Evolutionary conservation across 1,140 invertebrate species (phyloP), one percentile per base, ranked within the genome.

Genomic region (Drosophila bocqueti): DNA sequence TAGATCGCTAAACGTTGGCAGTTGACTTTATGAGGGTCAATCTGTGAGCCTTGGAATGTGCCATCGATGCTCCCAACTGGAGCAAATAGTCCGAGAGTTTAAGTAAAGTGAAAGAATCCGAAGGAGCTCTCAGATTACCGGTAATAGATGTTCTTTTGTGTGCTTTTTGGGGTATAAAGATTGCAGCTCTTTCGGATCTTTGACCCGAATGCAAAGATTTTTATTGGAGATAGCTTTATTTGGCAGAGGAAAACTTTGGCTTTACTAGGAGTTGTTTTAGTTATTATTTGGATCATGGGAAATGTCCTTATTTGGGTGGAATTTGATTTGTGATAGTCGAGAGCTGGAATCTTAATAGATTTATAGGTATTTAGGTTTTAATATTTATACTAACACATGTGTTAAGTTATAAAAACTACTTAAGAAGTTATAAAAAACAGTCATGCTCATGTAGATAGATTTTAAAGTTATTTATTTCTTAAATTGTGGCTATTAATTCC

Each of bases 1-100:
- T 74, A 66, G 65, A 87, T 87, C 77, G 81, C 82, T 64, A 78
- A 79, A 83, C 65, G 83, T 46, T 82, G 83, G 58, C 79, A 81
- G 77, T 84, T 87, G 83, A 84, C 84, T 87, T 89, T 78, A 87
- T 87, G 85, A 84, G 83, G 83, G 83, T 89, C 83, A 87, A 86
- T 86, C 83, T 77, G 26, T 42, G 24, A 54, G 40, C 46, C n/a
- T 34, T 36, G 55, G 61, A 75, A 75, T 75, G 69, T 74, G 69
- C 42, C 36, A 74, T 63, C 49, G 40, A 18, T 31, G 24, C 38
- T 24, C n/a, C 54, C 45, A 73, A 73, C 68, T 73, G 68, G 71
- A 73, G 67, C 71, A 73, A 52, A 34, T 49, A 45, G 24, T 57
- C 36, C 21, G 9, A 57, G 36, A 34, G 18, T 18, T 6, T 4